Evolutionary conservation across 1,140 invertebrate genomes (phyloP).

Genomic region (Bombus soroeensis): DNA sequence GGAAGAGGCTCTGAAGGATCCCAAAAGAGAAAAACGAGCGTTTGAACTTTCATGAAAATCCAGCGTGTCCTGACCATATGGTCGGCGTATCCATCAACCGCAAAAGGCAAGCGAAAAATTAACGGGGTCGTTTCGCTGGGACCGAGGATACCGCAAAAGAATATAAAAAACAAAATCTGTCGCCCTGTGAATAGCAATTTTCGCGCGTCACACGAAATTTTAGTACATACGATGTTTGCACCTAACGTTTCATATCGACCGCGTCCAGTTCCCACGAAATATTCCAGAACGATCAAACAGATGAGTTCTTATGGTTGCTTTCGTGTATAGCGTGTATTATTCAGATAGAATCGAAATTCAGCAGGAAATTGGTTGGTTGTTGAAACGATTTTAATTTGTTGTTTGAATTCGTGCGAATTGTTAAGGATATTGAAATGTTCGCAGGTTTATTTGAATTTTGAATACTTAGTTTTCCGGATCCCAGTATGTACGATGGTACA

Average conservation of each 20-base stretch:
- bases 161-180: not conserved
- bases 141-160: not conserved
- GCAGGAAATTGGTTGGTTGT: not conserved
- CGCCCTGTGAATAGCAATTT: not conserved
- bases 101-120: constrained; percentile 35
- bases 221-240: not conserved
- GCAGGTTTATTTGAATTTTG: not conserved
- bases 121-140: constrained; percentile 12
- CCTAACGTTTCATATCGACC: not conserved
- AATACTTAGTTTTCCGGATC: not conserved
- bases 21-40: constrained; percentile 25
- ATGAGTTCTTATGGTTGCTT: not conserved
- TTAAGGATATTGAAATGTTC: not conserved
- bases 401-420: not conserved
- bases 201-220: not conserved
- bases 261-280: not conserved
- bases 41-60: constrained; percentile 48
- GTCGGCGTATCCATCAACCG: constrained; percentile 34
- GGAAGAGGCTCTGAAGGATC: constrained; percentile 28
- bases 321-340: not conserved
- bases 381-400: not conserved
- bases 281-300: not conserved
- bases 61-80: constrained; percentile 33
- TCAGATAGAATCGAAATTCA: not conserved
- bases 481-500: too few species aligned